phyloP scores from a whole-genome alignment of 2,888 invertebrate genomes.

The Drosophila atripex region DNA sequence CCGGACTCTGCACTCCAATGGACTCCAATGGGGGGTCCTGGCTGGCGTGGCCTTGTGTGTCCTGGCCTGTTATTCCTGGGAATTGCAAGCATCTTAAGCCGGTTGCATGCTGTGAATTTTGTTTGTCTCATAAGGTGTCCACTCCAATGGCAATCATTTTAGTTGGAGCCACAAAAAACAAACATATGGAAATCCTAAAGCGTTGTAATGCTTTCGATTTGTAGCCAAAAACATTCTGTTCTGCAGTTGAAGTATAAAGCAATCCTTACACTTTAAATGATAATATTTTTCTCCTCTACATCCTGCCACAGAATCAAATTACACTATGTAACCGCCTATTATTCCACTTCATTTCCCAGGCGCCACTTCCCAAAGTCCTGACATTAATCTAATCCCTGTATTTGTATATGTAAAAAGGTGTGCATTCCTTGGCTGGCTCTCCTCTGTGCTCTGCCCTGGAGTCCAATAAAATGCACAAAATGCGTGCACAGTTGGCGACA shows the following conservation, averaged over 20 bases:
- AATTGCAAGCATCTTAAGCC: constrained; percentile 32
- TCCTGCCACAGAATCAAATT: not conserved
- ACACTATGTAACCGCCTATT: constrained; percentile 5
- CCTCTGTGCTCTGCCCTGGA: not conserved
- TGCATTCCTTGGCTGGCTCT: constrained; percentile 9
- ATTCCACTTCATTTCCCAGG: constrained; percentile 32
- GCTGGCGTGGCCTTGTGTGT: constrained; percentile 3
- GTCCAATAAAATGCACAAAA: constrained; percentile 64
- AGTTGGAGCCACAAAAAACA: constrained; percentile 3
- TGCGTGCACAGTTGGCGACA: constrained; percentile 70
- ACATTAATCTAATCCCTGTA: constrained; percentile 36
- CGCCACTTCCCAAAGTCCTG: constrained; percentile 10
- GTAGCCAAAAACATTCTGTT: not conserved
- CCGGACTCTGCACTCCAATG: not conserved
- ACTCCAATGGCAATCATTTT: constrained; percentile 10
- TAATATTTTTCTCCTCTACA: not conserved
- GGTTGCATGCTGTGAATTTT: constrained; percentile 10
- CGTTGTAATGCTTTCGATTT: not conserved
- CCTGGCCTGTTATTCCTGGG: constrained; percentile 5
- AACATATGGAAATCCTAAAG: not conserved
- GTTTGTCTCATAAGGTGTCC: constrained; percentile 16
- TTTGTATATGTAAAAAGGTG: constrained; percentile 20
- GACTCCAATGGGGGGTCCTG: constrained; percentile 9
- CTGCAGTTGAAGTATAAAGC: not conserved
- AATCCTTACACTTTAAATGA: not conserved